Base-by-base conservation (phyloP, 2,888 invertebrate species). In the Heliconius aoede region DNA sequence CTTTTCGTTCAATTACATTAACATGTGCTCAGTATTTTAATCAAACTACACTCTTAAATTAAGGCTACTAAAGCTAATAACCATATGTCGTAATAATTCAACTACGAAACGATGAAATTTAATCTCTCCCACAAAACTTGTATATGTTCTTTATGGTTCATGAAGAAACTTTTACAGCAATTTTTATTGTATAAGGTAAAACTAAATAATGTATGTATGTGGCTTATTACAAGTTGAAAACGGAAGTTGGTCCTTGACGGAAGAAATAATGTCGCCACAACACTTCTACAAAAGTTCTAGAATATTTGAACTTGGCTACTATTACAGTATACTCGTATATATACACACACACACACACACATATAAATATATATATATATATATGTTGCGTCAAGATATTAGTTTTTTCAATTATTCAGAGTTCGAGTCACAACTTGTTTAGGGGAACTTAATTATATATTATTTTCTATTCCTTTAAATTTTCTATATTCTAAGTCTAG, bases 251-350 rank as follows among this genome's bases (percentile, higher is more conserved):
- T 72, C 18, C 36, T 9, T 40, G 40, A n/a, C 24, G 36, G 40
- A 72, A 72, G 72, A 60, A 71, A 58, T 72, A 21, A 60, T 40
- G 72, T 60, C 72, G 72, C 60, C 72, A 40, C 58, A 72, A 32
- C 58, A 18, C 26, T 60, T 72, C 72, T 32, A 60, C 26, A 4
- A 28, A 55, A 72, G 36, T 72, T 72, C 24, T 21, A 60, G 24
- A 36, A 36, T 60, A 26, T 72, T 58, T 40, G 28, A 71, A 60
- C 58, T 71, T 71, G 21, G 55, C 30, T 30, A 71, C 30, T 32
- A n/a, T 11, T 32, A n/a, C 11, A 32, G 32, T n/a, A n/a, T n/a
- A n/a, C n/a, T n/a, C n/a, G n/a, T n/a, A n/a, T n/a, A n/a, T n/a
- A n/a, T n/a, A n/a, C n/a, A n/a, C n/a, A n/a, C n/a, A n/a, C n/a